Evolutionary conservation across 92 coral and sea anemone species (phyloP).

Genomic region (Bergia puertoricense): DNA sequence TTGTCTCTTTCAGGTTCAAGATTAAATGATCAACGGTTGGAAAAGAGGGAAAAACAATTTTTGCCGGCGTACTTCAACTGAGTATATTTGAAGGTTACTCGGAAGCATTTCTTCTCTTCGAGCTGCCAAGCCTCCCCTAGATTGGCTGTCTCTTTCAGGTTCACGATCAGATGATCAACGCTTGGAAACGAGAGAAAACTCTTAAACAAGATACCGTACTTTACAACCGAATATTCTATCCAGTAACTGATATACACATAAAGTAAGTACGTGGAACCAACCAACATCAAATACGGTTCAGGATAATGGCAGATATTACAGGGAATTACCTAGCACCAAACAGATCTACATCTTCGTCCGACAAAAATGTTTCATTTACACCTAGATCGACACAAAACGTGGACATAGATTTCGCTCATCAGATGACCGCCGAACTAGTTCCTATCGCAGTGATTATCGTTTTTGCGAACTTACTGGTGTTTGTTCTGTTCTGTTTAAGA

Average conservation of each 20-base stretch:
- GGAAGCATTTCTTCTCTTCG: background rate
- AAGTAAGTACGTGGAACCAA: background rate
- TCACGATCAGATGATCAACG: no score
- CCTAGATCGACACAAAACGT: background rate
- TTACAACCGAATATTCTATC: no score
- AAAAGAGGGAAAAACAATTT: no score
- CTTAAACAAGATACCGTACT: background rate
- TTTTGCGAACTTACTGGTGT: conserved; percentile 28
- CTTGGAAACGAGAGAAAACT: no score
- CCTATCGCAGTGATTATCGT: conserved; percentile 25
- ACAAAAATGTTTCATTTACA: background rate
- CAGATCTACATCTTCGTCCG: background rate
- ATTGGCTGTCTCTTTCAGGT: no score
- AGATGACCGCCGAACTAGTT: conserved; percentile 24
- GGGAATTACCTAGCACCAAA: background rate
- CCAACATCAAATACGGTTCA: no score
- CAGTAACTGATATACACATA: background rate
- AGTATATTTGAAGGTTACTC: background rate
- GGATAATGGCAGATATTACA: background rate
- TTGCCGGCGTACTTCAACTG: background rate
- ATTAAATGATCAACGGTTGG: no score
- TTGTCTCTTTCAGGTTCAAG: no score
- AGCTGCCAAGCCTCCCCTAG: background rate
- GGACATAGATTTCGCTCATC: background rate
- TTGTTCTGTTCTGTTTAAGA: background rate